Percentiles rank a stretch among this genome's conserved stretches.
Evolutionary conservation across 2,113 vertebrate genomes (phyloP).

Genomic region (Eonycteris spelaea): DNA sequence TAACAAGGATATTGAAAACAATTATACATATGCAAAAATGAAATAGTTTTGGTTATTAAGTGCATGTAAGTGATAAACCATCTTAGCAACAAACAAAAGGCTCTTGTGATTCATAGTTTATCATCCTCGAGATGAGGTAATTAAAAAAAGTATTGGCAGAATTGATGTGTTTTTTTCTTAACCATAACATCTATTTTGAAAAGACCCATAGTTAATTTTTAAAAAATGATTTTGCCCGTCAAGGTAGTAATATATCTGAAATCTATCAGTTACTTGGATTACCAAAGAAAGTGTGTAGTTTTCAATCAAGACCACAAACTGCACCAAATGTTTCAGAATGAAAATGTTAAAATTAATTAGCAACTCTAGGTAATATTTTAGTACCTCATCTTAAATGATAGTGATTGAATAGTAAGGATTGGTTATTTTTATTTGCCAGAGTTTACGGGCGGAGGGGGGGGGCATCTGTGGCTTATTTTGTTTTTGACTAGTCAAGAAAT

Average conservation of each 20-base stretch:
- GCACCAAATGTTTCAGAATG: not conserved
- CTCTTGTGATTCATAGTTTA: not conserved
- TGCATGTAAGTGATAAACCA: not conserved
- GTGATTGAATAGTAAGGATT: not conserved
- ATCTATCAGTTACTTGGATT: conserved; percentile 1
- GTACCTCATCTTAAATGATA: not conserved
- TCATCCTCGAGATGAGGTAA: not conserved
- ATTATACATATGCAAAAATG: not conserved
- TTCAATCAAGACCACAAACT: not conserved
- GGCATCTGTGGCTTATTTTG: not conserved
- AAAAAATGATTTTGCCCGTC: not conserved
- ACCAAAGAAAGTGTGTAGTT: not conserved
- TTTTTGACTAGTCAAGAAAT: conserved; percentile 19
- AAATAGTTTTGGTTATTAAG: not conserved
- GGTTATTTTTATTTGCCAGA: conserved; percentile 14
- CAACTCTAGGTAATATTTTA: not conserved
- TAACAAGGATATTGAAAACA: not conserved
- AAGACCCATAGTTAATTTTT: not conserved
- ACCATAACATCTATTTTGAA: not conserved
- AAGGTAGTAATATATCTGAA: not conserved
- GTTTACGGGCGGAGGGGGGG: no score
- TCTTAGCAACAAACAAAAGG: not conserved
- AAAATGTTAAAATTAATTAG: conserved; percentile 26
- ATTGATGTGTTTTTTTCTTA: not conserved
- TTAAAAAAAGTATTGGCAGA: not conserved